phyloP scores from a whole-genome alignment of 2,888 invertebrate genomes.

The Hydrotaea diabolus region DNA sequence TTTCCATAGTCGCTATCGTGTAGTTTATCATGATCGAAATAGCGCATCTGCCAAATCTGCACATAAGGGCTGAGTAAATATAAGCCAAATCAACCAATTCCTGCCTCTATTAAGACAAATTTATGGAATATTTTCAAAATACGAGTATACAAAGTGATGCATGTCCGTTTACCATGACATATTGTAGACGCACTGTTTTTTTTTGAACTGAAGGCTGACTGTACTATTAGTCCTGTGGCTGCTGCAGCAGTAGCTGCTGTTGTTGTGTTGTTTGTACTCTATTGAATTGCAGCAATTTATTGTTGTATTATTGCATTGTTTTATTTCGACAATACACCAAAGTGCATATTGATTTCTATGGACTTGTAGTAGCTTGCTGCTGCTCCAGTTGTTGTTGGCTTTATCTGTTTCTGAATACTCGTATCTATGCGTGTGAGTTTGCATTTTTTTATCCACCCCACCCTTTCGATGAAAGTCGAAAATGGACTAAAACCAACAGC shows the following conservation, averaged over 20 bases:
- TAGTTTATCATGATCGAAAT: no score
- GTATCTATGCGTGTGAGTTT: no score
- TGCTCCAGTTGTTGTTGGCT: not conserved
- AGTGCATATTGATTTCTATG: constrained; percentile 2
- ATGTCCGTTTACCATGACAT: no score
- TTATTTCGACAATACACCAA: constrained; percentile 29
- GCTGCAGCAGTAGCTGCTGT: not conserved
- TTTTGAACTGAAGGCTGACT: constrained; percentile 14
- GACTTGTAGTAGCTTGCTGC: not conserved
- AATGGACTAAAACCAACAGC: not conserved
- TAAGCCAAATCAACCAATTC: no score
- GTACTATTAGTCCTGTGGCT: not conserved
- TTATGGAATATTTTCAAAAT: no score
- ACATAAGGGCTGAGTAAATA: no score
- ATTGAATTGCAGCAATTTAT: constrained; percentile 6
- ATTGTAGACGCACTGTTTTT: not conserved
- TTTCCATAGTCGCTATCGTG: no score
- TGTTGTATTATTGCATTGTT: constrained; percentile 1
- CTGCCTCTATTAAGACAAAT: no score
- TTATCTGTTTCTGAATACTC: not conserved
- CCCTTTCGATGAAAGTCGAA: not conserved
- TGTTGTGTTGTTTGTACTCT: not conserved
- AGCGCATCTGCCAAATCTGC: no score
- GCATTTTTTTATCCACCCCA: not conserved
- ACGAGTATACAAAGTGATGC: no score